A percentile compares a stretch with the other conserved stretches of the same genome.
Evolutionary conservation across 2,113 vertebrate species (phyloP).

Genomic region (Sceloporus undulatus): DNA sequence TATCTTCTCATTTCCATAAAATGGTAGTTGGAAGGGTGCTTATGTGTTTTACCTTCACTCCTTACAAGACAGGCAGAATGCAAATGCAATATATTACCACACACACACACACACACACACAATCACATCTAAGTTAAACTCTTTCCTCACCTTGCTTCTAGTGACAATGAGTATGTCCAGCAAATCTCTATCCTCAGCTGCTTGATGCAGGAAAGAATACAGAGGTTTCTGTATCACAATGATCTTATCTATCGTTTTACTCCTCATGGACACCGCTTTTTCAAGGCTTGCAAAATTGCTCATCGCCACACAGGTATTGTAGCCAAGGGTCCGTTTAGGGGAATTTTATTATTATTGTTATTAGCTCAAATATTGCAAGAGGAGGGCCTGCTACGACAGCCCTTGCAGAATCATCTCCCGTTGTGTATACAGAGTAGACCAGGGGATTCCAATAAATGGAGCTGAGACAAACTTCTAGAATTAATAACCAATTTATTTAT

Average conservation of each 20-base stretch:
- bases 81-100: background rate
- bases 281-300: slow-evolving; percentile 75
- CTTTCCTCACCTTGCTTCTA: slow-evolving; percentile 44
- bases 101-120: no score
- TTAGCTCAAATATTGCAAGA: no score
- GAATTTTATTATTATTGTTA: no score
- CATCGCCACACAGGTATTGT: slow-evolving; percentile 81
- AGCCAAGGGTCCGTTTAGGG: no score
- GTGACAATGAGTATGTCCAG: slow-evolving; percentile 78
- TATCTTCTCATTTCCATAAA: background rate
- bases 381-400: no score
- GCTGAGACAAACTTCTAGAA: no score
- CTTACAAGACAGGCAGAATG: background rate
- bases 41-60: no score
- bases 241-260: slow-evolving; percentile 83
- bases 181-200: slow-evolving; percentile 80
- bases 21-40: background rate
- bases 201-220: slow-evolving; percentile 74
- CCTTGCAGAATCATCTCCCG: no score
- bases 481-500: no score
- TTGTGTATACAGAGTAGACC: no score
- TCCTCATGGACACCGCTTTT: slow-evolving; percentile 80
- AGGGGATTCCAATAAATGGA: no score
- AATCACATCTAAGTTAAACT: background rate
- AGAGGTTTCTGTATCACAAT: slow-evolving; percentile 82